Evolutionary conservation across 2,113 vertebrate species (phyloP), one percentile per base, ranked within the genome.

Genomic region (Tychaedon coryphoeus): DNA sequence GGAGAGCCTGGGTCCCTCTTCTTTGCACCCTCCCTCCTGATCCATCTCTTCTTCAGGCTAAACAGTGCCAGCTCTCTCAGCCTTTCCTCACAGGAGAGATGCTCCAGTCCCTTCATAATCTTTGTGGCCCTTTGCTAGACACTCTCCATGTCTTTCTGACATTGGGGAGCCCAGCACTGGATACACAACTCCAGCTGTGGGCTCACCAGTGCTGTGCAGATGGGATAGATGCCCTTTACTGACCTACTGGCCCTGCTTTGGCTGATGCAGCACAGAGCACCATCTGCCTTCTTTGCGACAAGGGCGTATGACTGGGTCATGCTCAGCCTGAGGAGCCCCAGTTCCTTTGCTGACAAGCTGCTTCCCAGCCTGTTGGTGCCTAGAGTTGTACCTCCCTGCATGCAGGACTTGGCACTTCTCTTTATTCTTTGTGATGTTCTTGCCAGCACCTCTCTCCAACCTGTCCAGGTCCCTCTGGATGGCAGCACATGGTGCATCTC

Each of bases 281-380:
- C 6, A 2, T 56, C 47, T 45, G 16, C 8, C 14, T 10, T 18
- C 29, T 42, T 23, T 61, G 47, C 34, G 70, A 19, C 19, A 47
- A 66, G 61, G 42, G 9, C 29, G 12, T 9, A 4, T 4, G 0
- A 3, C 29, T 2, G 4, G 5, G 11, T 31, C 3, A 0, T 36
- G 10, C 24, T 61, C 14, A 34, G 4, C 13, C 18, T 47, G 3
- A 24, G 26, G 29, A n/a, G 3, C 13, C 8, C 5, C 19, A 10
- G 5, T 8, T 23, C 8, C 36, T 48, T 61, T 61, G 62, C 33
- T 66, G 47, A 18, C 51, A 36, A 40, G 19, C 17, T 70, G 16
- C 29, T 57, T 65, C 71, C 14, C 33, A 79, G 20, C 25, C 8
- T 20, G 2, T 19, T 40, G 28, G 22, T 73, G 28, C 4, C 48